A percentile compares a stretch with the other conserved stretches of the same genome.
phyloP scores from a whole-genome alignment of 1,140 invertebrate species.

The Eubasilissa regina region DNA sequence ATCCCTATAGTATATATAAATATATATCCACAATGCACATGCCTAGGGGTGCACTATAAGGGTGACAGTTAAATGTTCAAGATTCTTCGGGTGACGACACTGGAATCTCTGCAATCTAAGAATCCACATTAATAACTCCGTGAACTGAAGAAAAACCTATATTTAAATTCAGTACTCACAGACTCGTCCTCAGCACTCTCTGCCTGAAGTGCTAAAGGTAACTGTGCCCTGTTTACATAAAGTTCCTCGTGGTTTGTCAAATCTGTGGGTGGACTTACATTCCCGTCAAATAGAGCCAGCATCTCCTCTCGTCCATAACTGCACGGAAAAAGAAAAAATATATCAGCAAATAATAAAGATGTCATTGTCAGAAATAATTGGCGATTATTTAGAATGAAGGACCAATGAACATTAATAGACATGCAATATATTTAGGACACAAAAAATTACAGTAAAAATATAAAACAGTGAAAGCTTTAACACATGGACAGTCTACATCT shows the following conservation, averaged over 20 bases:
- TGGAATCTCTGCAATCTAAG: no score
- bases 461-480: not conserved
- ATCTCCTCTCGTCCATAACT: conserved; percentile 54
- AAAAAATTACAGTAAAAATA: not conserved
- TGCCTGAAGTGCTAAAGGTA: conserved; percentile 46
- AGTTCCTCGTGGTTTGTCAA: conserved; percentile 34
- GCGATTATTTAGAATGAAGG: no score
- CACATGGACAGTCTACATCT: not conserved
- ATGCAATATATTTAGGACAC: not conserved
- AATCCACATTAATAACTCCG: no score
- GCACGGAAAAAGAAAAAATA: not conserved
- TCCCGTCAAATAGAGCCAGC: conserved; percentile 47
- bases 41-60: not conserved
- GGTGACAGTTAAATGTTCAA: not conserved
- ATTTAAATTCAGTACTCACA: conserved; percentile 27
- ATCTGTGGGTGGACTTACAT: conserved; percentile 34
- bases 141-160: not conserved
- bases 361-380: no score
- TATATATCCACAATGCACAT: not conserved
- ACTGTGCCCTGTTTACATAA: conserved; percentile 41
- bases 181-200: conserved; percentile 20
- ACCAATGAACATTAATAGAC: not conserved
- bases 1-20: not conserved
- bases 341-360: not conserved
- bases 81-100: not conserved